These are phyloP conservation scores for Hymenochirus boettgeri DNA, from an alignment of 2,113 vertebrate species.

Conservation along the genomic window DNA sequence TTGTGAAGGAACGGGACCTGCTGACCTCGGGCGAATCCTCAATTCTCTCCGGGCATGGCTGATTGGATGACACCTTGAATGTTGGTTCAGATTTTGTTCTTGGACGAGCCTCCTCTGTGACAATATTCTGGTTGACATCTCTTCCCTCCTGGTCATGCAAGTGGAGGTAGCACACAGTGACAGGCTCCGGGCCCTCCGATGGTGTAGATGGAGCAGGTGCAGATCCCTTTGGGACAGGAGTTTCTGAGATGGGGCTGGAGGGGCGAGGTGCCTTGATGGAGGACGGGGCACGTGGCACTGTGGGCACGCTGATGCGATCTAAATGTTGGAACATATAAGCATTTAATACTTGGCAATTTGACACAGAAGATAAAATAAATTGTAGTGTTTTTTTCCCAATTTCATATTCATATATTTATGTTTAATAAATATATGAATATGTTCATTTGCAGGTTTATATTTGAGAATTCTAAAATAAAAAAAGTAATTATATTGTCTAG, in stretches of 20 bases:
- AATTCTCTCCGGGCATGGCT: conserved; percentile 58
- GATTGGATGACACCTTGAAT: conserved; percentile 70
- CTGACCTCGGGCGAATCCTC: conserved; percentile 62
- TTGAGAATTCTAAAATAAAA: too few species aligned
- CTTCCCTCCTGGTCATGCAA: conserved; percentile 87
- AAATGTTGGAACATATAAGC: conserved; percentile 69
- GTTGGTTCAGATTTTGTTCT: conserved; percentile 95
- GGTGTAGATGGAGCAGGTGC: conserved; percentile 57
- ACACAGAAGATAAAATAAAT: too few species aligned
- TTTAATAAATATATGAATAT: too few species aligned
- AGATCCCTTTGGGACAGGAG: conserved; percentile 33
- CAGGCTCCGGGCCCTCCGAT: conserved; percentile 78
- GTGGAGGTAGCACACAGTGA: conserved; percentile 92
- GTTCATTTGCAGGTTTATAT: too few species aligned
- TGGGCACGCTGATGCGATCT: conserved; percentile 90
- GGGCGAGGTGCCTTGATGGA: conserved; percentile 61
- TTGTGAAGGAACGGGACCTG: conserved; percentile 80
- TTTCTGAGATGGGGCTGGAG: not conserved
- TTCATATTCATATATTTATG: too few species aligned
- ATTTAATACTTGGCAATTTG: too few species aligned
- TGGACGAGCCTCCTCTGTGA: conserved; percentile 78
- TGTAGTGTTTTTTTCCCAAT: too few species aligned
- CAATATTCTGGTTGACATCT: conserved; percentile 92
- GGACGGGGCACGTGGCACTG: conserved; percentile 64
- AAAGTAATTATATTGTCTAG: too few species aligned